These are phyloP conservation scores for Nyctibius grandis DNA, from an alignment of 2,797 vertebrate genomes.

Conservation along the genomic window DNA sequence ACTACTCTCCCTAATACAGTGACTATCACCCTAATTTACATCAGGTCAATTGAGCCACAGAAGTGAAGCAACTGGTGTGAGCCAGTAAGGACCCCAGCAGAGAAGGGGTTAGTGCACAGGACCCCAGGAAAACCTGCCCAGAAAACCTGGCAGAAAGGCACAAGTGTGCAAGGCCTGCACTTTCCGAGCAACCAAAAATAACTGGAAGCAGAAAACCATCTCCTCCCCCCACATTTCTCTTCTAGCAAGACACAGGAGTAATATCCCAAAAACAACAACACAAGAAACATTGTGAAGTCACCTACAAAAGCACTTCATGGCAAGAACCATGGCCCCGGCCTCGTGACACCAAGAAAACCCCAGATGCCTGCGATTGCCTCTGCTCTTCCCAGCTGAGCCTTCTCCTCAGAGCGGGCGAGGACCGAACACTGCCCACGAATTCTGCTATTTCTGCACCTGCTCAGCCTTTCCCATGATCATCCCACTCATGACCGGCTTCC, in stretches of 20 bases:
- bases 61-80: background rate
- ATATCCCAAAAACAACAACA: background rate
- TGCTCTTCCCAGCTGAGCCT: background rate
- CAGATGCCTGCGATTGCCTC: rapidly evolving
- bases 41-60: background rate
- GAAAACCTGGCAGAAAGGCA: background rate
- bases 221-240: background rate
- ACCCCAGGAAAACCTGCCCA: background rate
- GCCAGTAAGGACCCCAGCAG: background rate
- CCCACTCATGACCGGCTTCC: background rate
- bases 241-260: background rate
- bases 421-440: rapidly evolving
- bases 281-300: background rate
- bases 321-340: background rate
- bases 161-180: background rate
- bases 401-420: background rate
- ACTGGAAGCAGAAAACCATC: background rate
- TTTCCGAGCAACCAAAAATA: background rate
- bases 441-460: background rate
- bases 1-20: background rate
- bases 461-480: background rate
- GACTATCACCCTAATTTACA: background rate
- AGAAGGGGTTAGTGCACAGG: background rate
- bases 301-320: background rate
- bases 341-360: background rate